Percentiles rank a stretch among this genome's conserved stretches.
Evolutionary conservation across 2,113 vertebrate genomes (phyloP).

Genomic region (Heterocephalus glaber): DNA sequence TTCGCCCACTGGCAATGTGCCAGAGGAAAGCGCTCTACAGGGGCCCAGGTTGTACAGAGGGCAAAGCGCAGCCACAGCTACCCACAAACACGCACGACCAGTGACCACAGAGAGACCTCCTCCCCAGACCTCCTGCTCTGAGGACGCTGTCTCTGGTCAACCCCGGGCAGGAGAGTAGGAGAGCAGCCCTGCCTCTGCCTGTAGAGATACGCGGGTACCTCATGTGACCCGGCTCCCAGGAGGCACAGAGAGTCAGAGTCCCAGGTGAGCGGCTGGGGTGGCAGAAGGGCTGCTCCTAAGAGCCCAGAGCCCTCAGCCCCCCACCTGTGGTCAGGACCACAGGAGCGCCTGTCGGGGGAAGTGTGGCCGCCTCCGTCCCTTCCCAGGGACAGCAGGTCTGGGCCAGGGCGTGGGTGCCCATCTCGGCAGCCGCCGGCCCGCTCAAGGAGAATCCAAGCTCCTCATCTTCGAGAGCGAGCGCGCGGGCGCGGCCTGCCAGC

Average conservation of each 20-base stretch:
- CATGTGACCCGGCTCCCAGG: background rate
- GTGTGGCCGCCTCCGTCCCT: background rate
- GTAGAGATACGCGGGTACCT: background rate
- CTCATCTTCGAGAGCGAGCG: background rate
- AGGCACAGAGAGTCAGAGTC: background rate
- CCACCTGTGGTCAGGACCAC: background rate
- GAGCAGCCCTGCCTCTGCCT: background rate
- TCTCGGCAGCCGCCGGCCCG: fast-evolving
- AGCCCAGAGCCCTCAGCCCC: background rate
- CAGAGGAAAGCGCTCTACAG: no score
- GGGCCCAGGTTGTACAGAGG: background rate
- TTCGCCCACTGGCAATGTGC: background rate
- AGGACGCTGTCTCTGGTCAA: fast-evolving
- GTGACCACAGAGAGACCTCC: background rate
- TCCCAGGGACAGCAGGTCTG: background rate
- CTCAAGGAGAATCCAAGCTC: background rate
- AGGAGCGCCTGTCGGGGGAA: background rate
- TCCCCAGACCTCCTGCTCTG: no score
- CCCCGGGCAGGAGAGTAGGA: no score
- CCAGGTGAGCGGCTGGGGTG: background rate
- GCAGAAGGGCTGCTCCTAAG: background rate
- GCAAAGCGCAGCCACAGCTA: fast-evolving
- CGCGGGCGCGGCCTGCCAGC: conserved; percentile 37
- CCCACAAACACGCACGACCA: fast-evolving
- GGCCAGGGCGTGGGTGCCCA: background rate